These are phyloP conservation scores for Apistogramma diplotaenia DNA, from an alignment of 2,113 vertebrate species.

Conservation along the genomic window DNA sequence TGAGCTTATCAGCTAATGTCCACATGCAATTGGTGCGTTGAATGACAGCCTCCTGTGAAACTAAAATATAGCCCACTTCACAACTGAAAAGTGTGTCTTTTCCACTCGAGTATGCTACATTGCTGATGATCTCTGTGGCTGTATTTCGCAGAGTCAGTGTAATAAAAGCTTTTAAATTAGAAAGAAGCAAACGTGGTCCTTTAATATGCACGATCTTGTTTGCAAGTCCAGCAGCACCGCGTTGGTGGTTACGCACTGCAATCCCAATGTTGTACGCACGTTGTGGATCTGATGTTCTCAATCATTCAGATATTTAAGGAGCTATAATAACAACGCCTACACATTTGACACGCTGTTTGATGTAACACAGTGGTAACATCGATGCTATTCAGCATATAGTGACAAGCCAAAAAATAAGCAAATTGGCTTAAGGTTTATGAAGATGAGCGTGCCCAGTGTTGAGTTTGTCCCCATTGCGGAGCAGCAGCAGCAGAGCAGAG, in stretches of 20 bases:
- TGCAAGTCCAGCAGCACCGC: background rate
- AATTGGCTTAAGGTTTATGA: conserved; percentile 11
- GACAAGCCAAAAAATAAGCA: conserved; percentile 4
- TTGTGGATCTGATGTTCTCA: background rate
- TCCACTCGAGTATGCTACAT: background rate
- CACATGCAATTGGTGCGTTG: background rate
- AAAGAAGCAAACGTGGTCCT: background rate
- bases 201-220: background rate
- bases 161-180: background rate
- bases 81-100: background rate
- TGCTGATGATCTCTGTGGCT: background rate
- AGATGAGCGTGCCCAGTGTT: conserved; percentile 44
- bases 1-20: background rate
- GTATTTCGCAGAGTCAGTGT: background rate
- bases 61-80: background rate
- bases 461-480: conserved; percentile 26
- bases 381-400: background rate
- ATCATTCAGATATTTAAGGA: conserved; percentile 1
- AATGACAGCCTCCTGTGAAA: background rate
- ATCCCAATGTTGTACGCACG: background rate
- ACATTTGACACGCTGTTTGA: background rate
- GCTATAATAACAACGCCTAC: conserved; percentile 1
- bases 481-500: background rate
- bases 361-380: conserved; percentile 17
- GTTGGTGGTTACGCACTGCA: background rate